phyloP scores from a whole-genome alignment of 2,888 invertebrate genomes.

The Thereva nobilitata region DNA sequence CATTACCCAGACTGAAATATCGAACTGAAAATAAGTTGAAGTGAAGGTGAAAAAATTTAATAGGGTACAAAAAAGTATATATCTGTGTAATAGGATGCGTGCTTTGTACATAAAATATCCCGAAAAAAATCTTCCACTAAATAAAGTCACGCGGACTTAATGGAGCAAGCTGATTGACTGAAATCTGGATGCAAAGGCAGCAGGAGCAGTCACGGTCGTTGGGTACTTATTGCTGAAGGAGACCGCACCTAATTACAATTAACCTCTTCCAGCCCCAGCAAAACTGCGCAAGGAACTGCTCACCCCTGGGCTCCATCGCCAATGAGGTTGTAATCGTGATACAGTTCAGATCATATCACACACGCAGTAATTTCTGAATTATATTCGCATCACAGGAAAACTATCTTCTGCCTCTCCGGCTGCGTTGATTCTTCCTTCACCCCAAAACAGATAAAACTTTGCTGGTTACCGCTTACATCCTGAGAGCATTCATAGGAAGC shows the following conservation, averaged over 20 bases:
- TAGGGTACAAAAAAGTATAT: constrained; percentile 18
- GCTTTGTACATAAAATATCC: not conserved
- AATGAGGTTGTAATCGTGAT: not conserved
- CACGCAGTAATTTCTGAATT: constrained; percentile 39
- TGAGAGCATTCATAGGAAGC: not conserved
- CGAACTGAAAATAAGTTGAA: not conserved
- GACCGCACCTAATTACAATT: constrained; percentile 39
- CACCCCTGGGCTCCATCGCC: not conserved
- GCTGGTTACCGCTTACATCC: not conserved
- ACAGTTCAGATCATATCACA: constrained; percentile 13
- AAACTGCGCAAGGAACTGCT: not conserved
- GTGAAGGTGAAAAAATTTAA: constrained; percentile 20
- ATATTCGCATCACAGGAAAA: constrained; percentile 40
- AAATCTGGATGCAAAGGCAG: not conserved
- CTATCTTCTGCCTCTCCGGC: constrained; percentile 27
- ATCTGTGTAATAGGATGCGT: constrained; percentile 16
- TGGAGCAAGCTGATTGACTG: constrained; percentile 33
- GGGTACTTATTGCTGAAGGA: constrained; percentile 1
- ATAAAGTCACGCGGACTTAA: constrained; percentile 25
- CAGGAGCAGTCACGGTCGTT: not conserved
- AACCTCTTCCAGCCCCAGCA: not conserved
- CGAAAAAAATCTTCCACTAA: not conserved
- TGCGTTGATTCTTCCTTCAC: not conserved
- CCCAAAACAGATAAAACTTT: constrained; percentile 13
- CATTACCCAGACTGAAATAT: constrained; percentile 16